Evolutionary conservation across 2,797 vertebrate species (phyloP).

Genomic region (Lerista edwardsae): DNA sequence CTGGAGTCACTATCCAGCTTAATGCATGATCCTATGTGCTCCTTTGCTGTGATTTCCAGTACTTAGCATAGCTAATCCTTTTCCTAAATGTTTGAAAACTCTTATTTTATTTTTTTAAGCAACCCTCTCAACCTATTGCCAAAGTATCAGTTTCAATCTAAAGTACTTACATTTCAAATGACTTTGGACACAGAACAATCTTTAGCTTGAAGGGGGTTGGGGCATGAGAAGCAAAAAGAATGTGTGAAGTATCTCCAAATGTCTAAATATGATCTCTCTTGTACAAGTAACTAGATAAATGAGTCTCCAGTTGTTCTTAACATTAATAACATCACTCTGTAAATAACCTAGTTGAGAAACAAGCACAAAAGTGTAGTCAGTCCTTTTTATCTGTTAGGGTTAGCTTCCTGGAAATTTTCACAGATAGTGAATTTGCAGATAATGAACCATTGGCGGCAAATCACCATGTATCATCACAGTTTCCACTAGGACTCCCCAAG

Average conservation of each 20-base stretch:
- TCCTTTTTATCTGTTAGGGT: no score
- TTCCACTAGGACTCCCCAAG: no score
- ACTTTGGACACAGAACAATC: not conserved
- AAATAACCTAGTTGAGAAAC: not conserved
- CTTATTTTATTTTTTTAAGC: not conserved
- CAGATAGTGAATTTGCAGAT: no score
- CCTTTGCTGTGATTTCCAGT: not conserved
- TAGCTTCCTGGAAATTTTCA: no score
- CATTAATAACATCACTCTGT: not conserved
- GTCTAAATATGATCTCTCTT: not conserved
- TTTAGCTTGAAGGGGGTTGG: not conserved
- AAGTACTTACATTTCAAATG: not conserved
- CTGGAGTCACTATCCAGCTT: not conserved
- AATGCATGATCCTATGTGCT: not conserved
- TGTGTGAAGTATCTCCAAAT: not conserved
- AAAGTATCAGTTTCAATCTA: not conserved
- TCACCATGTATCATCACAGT: no score
- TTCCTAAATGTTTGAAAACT: not conserved
- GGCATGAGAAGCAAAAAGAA: not conserved
- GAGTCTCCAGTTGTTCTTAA: not conserved
- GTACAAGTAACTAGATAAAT: not conserved
- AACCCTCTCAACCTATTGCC: no score
- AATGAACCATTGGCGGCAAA: no score
- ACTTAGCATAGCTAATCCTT: not conserved
- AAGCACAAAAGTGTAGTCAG: not conserved